Evolutionary conservation across 2,113 vertebrate genomes (phyloP).

Genomic region (Bubo blakistoni): DNA sequence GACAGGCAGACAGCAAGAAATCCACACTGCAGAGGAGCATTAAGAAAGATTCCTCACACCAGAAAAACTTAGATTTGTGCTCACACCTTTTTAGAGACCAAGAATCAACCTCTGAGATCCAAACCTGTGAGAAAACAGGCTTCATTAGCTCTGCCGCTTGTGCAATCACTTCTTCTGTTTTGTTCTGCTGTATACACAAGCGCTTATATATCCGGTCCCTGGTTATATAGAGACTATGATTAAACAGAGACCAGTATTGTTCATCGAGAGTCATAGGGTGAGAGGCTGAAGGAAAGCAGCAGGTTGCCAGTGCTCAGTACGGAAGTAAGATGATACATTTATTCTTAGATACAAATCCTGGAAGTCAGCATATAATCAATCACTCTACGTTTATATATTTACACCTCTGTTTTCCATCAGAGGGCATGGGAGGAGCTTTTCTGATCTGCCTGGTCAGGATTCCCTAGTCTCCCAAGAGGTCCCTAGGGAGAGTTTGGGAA

Average conservation of each 20-base stretch:
- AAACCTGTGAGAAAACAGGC: not conserved
- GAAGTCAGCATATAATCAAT: constrained; percentile 43
- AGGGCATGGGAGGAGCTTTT: not conserved
- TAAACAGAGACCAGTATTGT: not conserved
- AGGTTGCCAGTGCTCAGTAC: not conserved
- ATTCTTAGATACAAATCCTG: constrained; percentile 48
- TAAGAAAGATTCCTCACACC: not conserved
- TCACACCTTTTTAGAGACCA: not conserved
- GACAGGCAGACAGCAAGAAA: not conserved
- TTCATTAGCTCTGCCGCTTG: not conserved
- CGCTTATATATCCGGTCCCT: not conserved
- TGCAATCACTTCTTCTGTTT: not conserved
- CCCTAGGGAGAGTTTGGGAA: not conserved
- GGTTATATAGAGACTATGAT: not conserved
- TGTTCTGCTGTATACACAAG: not conserved
- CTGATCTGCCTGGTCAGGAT: not conserved
- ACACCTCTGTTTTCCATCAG: constrained; percentile 50
- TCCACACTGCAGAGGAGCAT: not conserved
- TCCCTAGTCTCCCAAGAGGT: not conserved
- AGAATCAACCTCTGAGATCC: not conserved
- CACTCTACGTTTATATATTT: constrained; percentile 32
- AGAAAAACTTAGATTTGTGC: not conserved
- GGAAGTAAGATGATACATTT: constrained; percentile 36
- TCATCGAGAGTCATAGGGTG: not conserved
- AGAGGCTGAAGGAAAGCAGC: constrained; percentile 39